These are phyloP conservation scores for Parasteatoda tepidariorum DNA, from an alignment of 1,140 invertebrate genomes.

Conservation along the genomic window DNA sequence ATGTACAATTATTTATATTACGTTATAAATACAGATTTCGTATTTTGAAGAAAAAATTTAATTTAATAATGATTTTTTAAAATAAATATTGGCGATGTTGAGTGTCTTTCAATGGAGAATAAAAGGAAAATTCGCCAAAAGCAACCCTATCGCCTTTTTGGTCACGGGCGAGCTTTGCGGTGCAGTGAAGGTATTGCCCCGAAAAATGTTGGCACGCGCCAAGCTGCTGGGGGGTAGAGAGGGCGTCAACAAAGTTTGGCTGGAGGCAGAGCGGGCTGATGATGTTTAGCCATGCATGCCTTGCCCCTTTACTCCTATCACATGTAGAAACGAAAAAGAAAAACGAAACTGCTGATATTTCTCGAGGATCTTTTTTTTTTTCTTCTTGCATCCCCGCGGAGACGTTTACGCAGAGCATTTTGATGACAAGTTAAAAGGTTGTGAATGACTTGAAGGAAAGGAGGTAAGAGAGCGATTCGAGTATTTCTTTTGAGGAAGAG, in stretches of 20 bases:
- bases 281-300: constrained; percentile 38
- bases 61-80: too few relatives aligned
- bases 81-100: not conserved
- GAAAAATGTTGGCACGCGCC: constrained; percentile 38
- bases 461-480: not conserved
- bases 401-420: constrained; percentile 5
- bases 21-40: too few relatives aligned
- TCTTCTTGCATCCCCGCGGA: not conserved
- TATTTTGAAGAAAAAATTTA: too few relatives aligned
- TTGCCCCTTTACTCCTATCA: not conserved
- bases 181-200: constrained; percentile 31
- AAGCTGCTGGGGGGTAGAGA: not conserved
- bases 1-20: too few relatives aligned
- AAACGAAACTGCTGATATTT: not conserved
- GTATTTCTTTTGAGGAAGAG: too few relatives aligned
- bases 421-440: constrained; percentile 22
- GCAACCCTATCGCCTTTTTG: constrained; percentile 25
- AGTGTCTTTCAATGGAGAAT: not conserved
- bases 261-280: not conserved
- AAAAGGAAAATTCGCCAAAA: not conserved
- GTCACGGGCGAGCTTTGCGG: constrained; percentile 22
- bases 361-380: not conserved
- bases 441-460: not conserved
- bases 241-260: not conserved
- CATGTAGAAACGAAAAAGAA: not conserved